Conservation (phyloP, 2,113 vertebrate species). For the Hippopotamus amphibius region DNA sequence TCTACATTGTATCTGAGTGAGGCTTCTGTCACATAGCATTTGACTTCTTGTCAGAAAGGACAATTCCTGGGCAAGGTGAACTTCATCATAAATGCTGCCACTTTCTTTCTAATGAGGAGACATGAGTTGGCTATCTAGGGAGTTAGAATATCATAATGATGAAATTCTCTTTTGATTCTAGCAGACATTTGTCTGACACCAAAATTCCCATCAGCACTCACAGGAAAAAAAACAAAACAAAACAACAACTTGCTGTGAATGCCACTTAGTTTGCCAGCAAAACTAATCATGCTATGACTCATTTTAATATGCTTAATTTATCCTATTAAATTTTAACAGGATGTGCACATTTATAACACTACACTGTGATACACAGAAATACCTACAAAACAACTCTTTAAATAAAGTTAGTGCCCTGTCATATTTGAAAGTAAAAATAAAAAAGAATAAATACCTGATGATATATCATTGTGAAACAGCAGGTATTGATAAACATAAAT, state of each 20-base stretch:
- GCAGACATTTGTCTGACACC: neutral
- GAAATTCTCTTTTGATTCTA: neutral
- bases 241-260: neutral
- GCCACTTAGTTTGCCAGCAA: neutral
- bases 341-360: neutral
- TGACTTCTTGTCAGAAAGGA: neutral
- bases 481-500: neutral
- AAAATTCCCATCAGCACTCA: neutral
- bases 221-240: neutral
- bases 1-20: neutral
- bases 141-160: neutral
- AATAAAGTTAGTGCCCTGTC: neutral
- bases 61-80: neutral
- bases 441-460: neutral
- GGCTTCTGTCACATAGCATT: neutral
- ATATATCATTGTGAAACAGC: neutral
- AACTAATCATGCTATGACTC: neutral
- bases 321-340: neutral
- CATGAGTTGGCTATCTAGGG: too few species aligned
- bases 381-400: neutral
- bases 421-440: neutral
- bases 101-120: neutral
- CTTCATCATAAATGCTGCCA: neutral
- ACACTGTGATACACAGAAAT: neutral
- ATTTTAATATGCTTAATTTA: neutral